These are phyloP conservation scores for Drosophila elegans DNA, from an alignment of 1,140 invertebrate species.

Conservation along the genomic window DNA sequence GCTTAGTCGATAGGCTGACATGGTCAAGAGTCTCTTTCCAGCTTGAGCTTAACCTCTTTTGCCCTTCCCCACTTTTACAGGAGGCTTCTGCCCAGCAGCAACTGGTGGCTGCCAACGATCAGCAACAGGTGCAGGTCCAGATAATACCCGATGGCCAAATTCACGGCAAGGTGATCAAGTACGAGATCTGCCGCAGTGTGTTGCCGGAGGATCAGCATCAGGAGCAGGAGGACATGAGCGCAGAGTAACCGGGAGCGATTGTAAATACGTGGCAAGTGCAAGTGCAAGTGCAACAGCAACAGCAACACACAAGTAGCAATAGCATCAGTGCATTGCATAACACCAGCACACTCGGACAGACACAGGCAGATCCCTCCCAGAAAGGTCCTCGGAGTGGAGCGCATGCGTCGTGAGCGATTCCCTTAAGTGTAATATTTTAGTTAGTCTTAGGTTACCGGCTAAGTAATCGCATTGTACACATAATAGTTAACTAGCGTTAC, in stretches of 20 bases:
- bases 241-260: conserved; percentile 39
- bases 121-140: conserved; percentile 62
- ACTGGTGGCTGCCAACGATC: conserved; percentile 47
- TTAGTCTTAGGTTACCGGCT: conserved; percentile 65
- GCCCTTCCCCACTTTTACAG: conserved; percentile 55
- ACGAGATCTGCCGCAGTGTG: conserved; percentile 70
- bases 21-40: conserved; percentile 8
- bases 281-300: conserved; percentile 19
- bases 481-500: conserved; percentile 71
- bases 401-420: conserved; percentile 58
- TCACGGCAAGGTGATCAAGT: conserved; percentile 69
- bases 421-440: conserved; percentile 75
- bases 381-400: conserved; percentile 23
- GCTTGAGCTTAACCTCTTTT: conserved; percentile 42
- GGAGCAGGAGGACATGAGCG: conserved; percentile 41
- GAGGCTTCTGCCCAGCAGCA: conserved; percentile 61
- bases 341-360: conserved; percentile 14
- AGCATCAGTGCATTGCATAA: conserved; percentile 1
- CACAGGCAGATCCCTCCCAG: conserved; percentile 36
- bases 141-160: conserved; percentile 64
- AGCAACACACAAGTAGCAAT: conserved; percentile 1
- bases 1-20: conserved; percentile 23
- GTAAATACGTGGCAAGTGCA: conserved; percentile 42
- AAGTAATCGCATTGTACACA: conserved; percentile 62
- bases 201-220: conserved; percentile 68